Percentiles rank a stretch among this genome's conserved stretches.
Conservation (phyloP, 2,113 vertebrate genomes). For the Aspiorhynchus laticeps region DNA sequence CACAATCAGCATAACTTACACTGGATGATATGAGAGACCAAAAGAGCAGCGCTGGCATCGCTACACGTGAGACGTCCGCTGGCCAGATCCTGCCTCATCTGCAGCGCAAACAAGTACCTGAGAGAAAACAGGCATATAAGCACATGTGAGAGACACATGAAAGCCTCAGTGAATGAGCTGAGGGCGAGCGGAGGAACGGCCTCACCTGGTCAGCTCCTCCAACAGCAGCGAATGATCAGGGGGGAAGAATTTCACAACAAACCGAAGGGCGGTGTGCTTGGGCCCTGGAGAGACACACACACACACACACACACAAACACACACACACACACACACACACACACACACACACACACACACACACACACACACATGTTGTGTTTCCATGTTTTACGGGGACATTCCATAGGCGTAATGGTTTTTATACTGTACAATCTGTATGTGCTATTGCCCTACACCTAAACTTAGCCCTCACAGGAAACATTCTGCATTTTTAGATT, state of each 20-base stretch:
- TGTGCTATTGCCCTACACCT: too few species aligned
- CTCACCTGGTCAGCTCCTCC: slow-evolving; percentile 95
- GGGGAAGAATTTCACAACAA: slow-evolving; percentile 98
- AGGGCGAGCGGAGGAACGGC: slow-evolving; percentile 31
- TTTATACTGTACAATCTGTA: too few species aligned
- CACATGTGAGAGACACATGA: neutral
- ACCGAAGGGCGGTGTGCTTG: slow-evolving; percentile 88
- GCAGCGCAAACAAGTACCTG: slow-evolving; percentile 98
- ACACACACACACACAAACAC: slow-evolving; percentile 10
- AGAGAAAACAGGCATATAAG: slow-evolving; percentile 54
- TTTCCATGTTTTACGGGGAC: too few species aligned
- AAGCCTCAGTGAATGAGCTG: neutral
- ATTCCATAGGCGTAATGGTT: too few species aligned
- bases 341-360: slow-evolving; percentile 14
- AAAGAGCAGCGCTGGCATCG: slow-evolving; percentile 89
- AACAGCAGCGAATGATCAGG: slow-evolving; percentile 94
- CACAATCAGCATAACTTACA: slow-evolving; percentile 78
- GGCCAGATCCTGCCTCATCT: slow-evolving; percentile 94
- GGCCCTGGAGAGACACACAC: slow-evolving; percentile 78
- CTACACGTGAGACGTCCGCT: slow-evolving; percentile 89
- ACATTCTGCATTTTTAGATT: too few species aligned
- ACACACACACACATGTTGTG: slow-evolving; percentile 25
- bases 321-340: slow-evolving; percentile 16
- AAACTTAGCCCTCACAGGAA: too few species aligned
- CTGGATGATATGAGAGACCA: slow-evolving; percentile 95